Evolutionary conservation across 1,140 invertebrate species (phyloP), one percentile per base, ranked within the genome.

Genomic region (Rhagoletis pomonella): DNA sequence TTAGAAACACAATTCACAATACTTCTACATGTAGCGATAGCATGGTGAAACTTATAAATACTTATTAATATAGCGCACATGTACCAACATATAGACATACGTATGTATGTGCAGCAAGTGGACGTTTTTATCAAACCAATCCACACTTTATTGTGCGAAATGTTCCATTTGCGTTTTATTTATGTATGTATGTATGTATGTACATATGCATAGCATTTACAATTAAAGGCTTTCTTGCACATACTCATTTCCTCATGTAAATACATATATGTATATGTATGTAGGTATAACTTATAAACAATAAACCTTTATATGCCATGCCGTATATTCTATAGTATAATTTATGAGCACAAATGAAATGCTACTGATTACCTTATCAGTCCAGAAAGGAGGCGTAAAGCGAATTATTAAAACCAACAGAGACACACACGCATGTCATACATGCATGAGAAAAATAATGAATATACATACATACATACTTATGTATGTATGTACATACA

Each of bases 161-260:
- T 73, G 42, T 73, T 4, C 67, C 42, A 73, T 44, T 73, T 73
- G 42, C 42, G 17, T 73, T 73, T 39, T 67, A 67, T 29, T 29
- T 29, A 29, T 29, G 29, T 29, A 29, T 29, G 29, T 29, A 29
- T 29, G 29, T 29, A 29, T 29, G 29, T 29, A 29, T 29, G 29
- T 29, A 29, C 0, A 29, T 29, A 55, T 55, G 50, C 50, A 29
- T 39, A 47, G 42, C 67, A 73, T 44, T 73, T 73, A 29, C 58
- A 19, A 85, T 58, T 39, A 85, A 85, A 85, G 9, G 81, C 81
- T 85, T 85, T 85, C n/a, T 85, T 85, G 50, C 19, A 85, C 44
- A 58, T 14, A n/a, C 5, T 85, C 81, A 85, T 58, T 85, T 60
- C 58, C 58, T 58, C 50, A 58, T 60, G 17, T n/a, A 62, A 4